Percentiles rank a stretch among this genome's conserved stretches.
phyloP scores from a whole-genome alignment of 2,113 vertebrate species.

The Onychostruthus taczanowskii region DNA sequence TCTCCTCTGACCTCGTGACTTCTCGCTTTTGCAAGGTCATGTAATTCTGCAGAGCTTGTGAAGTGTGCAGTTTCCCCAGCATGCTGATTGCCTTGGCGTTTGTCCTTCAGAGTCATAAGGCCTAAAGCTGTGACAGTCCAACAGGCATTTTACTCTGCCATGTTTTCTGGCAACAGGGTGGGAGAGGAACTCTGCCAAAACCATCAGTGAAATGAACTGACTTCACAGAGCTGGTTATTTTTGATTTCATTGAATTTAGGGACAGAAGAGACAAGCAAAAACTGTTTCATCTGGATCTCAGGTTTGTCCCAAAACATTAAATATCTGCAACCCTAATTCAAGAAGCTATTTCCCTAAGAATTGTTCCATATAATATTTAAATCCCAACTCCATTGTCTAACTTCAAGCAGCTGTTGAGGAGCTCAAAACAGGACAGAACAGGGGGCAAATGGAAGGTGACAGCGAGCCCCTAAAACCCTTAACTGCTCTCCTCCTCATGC shows the following conservation, averaged over 20 bases:
- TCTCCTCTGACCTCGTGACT: not conserved
- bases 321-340: not conserved
- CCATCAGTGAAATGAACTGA: constrained; percentile 23
- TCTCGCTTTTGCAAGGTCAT: not conserved
- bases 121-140: constrained; percentile 54
- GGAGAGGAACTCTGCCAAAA: constrained; percentile 36
- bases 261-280: constrained; percentile 16
- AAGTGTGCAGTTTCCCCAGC: not conserved
- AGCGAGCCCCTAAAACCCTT: not conserved
- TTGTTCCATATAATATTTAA: not conserved
- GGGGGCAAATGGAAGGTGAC: not conserved
- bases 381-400: not conserved
- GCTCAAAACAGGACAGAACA: not conserved
- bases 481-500: not conserved
- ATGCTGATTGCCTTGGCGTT: constrained; percentile 35
- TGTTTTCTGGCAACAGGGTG: constrained; percentile 44
- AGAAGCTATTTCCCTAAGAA: not conserved
- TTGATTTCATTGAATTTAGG: constrained; percentile 20
- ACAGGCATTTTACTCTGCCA: constrained; percentile 26
- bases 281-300: constrained; percentile 13
- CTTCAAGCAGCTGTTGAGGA: not conserved
- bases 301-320: not conserved
- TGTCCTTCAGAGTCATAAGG: constrained; percentile 43
- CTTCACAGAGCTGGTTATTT: constrained; percentile 38
- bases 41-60: not conserved